Base-by-base conservation (phyloP, 2,113 vertebrate species). In the Ptilorrhoa leucosticta region DNA sequence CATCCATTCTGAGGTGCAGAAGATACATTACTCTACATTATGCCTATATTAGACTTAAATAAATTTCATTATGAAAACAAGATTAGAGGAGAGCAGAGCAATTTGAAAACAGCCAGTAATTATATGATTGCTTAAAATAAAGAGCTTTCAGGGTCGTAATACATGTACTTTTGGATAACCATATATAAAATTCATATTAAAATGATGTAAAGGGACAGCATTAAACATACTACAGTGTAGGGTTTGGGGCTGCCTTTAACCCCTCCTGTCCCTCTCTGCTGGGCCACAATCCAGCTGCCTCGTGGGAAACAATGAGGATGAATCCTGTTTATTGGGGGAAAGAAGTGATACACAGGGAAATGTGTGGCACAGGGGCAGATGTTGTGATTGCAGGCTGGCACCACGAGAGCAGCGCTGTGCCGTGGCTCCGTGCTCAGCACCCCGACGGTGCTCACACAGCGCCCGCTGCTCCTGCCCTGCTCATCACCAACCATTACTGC, bases 31-130 rank as follows among this genome's bases (percentile, higher is more conserved):
- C 61, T 95, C 94, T 96, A 66, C 94, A 97, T 98, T 97, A 97
- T 45, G 92, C 82, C 87, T 95, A 84, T 96, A 97, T 97, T 97
- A 97, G 94, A 94, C 92, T 96, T 97, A 97, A 98, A 96, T 96
- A 97, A 97, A 98, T 98, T 97, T 96, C 95, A 97, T 98, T 97
- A 97, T 64, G 64, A 97, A 97, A 97, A 97, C 83, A 97, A 96
- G 93, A 97, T 97, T 96, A 96, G 95, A 96, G 81, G 47, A 95
- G 89, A 98, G 71, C 68, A 69, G 88, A 87, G 66, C 93, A 94
- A 97, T 97, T 91, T 97, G 91, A 84, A 98, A 97, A 95, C 91
- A 97, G 40, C 79, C 83, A 78, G 89, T 90, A 82, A 93, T 96
- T 96, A 81, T 30, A 83, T 64, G 92, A 95, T 76, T 95, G 96